phyloP scores from a whole-genome alignment of 2,113 vertebrate genomes.

The Hypocryptadius cinnamomeus region DNA sequence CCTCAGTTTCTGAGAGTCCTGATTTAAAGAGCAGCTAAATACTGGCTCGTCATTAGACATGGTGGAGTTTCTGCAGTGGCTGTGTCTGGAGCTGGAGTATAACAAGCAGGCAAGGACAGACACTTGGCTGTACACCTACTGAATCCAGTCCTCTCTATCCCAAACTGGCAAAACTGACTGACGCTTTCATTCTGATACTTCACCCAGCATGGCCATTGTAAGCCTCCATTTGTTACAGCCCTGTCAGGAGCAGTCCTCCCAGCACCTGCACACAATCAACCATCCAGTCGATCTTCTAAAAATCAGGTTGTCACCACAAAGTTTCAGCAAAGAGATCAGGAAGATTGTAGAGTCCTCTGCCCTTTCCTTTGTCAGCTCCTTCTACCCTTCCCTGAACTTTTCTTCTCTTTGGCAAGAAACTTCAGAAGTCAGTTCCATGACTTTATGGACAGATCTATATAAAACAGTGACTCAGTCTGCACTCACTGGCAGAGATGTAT shows the following conservation, averaged over 20 bases:
- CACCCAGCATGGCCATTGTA: background rate
- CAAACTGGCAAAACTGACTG: background rate
- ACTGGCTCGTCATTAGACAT: background rate
- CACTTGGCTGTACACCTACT: background rate
- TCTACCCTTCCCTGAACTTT: background rate
- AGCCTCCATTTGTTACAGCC: background rate
- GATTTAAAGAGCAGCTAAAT: background rate
- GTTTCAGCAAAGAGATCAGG: background rate
- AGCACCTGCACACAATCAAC: background rate
- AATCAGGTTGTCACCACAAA: background rate
- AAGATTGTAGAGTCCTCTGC: background rate
- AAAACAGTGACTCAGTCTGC: constrained; percentile 33
- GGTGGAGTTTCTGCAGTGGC: background rate
- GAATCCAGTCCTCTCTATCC: background rate
- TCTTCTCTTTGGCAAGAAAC: constrained; percentile 2
- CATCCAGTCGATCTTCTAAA: background rate
- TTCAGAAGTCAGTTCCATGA: constrained; percentile 2
- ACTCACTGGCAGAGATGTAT: constrained; percentile 25
- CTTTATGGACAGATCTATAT: constrained; percentile 32
- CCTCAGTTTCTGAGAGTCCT: background rate
- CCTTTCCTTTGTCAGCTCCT: background rate
- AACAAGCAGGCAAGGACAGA: background rate
- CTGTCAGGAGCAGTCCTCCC: background rate
- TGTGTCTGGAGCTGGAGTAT: background rate
- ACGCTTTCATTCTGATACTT: background rate